These are phyloP conservation scores for Bufo bufo DNA, from an alignment of 2,113 vertebrate genomes.

Conservation along the genomic window DNA sequence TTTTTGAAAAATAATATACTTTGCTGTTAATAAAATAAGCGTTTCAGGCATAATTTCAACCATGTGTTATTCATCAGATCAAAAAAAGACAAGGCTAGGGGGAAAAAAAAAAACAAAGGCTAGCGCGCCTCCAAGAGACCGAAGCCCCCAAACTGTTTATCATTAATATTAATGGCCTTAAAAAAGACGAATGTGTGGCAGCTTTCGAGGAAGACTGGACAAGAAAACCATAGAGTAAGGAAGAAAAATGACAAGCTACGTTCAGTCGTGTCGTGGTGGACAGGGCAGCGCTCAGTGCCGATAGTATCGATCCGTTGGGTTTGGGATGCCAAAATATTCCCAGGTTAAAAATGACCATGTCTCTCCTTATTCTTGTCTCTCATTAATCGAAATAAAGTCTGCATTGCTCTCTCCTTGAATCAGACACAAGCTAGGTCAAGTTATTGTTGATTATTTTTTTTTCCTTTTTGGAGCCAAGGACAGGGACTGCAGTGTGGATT, in stretches of 20 bases:
- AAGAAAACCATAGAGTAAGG: slow-evolving; percentile 42
- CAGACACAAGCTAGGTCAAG: slow-evolving; percentile 50
- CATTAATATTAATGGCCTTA: slow-evolving; percentile 49
- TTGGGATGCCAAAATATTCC: slow-evolving; percentile 51
- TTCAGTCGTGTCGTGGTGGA: slow-evolving; percentile 19
- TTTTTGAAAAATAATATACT: slow-evolving; percentile 40
- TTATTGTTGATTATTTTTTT: neutral
- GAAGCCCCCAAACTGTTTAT: slow-evolving; percentile 47
- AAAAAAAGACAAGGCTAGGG: slow-evolving; percentile 45
- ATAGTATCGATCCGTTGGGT: slow-evolving; percentile 58
- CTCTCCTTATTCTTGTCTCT: slow-evolving; percentile 53
- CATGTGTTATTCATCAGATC: slow-evolving; percentile 45
- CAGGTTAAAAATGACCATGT: slow-evolving; percentile 62
- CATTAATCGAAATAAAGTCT: slow-evolving; percentile 62
- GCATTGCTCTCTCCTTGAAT: slow-evolving; percentile 57
- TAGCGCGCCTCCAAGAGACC: slow-evolving; percentile 7
- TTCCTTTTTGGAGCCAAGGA: neutral
- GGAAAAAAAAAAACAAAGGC: slow-evolving; percentile 50
- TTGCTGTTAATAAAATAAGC: neutral
- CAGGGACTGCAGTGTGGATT: neutral
- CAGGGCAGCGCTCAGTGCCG: slow-evolving; percentile 49
- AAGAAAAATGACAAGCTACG: slow-evolving; percentile 59
- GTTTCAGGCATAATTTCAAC: slow-evolving; percentile 35
- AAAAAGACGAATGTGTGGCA: slow-evolving; percentile 54
- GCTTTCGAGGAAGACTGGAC: slow-evolving; percentile 33